phyloP scores from a whole-genome alignment of 1,140 invertebrate genomes.

The Trachymyrmex cornetzi region DNA sequence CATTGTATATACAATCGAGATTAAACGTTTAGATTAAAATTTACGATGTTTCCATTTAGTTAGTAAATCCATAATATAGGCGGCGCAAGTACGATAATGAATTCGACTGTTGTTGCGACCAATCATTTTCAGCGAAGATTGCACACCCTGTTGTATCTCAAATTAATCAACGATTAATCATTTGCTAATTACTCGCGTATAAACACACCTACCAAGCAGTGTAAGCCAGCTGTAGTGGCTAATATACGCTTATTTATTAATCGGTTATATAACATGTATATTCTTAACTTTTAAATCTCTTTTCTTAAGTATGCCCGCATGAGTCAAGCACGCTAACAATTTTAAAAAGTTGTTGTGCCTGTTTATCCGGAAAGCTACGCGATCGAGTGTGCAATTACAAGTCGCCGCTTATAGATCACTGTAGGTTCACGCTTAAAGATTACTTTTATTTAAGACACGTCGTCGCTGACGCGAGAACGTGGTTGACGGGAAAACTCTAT shows the following conservation, averaged over 20 bases:
- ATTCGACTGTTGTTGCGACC: neutral
- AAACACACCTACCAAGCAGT: neutral
- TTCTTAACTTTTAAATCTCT: conserved; percentile 26
- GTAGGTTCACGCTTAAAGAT: conserved; percentile 38
- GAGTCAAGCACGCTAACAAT: neutral
- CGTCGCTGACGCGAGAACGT: neutral
- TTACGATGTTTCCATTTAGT: neutral
- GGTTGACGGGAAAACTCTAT: conserved; percentile 49
- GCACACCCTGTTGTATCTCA: neutral
- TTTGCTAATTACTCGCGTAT: conserved; percentile 1
- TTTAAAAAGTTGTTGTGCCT: conserved; percentile 31
- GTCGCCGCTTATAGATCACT: conserved; percentile 46
- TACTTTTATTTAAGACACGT: conserved; percentile 50
- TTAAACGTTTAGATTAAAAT: conserved; percentile 17
- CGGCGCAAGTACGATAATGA: neutral
- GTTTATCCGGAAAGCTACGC: conserved; percentile 31
- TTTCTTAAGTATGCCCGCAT: neutral
- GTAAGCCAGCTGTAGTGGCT: neutral
- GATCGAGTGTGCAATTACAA: conserved; percentile 34
- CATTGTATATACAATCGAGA: neutral
- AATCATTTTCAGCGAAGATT: conserved; percentile 15
- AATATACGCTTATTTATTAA: conserved; percentile 11
- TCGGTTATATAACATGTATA: conserved; percentile 22
- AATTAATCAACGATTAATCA: conserved; percentile 42
- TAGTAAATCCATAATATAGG: neutral